Evolutionary conservation across 2,113 vertebrate species (phyloP), one percentile per base, ranked within the genome.

Genomic region (Pseudonaja textilis): DNA sequence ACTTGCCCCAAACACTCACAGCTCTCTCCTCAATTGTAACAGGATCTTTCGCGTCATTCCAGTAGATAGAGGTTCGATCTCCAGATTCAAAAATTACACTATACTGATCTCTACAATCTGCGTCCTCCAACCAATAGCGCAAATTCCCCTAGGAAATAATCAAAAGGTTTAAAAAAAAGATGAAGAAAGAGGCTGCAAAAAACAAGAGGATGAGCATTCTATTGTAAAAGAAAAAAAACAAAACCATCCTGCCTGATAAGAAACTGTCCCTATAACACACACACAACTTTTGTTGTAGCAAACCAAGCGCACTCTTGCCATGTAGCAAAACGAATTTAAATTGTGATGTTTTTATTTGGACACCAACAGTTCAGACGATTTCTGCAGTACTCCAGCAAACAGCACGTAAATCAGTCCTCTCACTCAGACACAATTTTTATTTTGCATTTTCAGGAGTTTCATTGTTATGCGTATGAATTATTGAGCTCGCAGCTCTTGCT

Each of bases 81-180:
- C 99, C 99, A 0, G 99, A 98, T 97, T 99, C 99, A n/a, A 98
- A 99, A 94, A 99, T 99, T 85, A 99, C 99, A 22, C 99, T 99
- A 96, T 99, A 99, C 94, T 99, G 99, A 97, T 99, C 99, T 89
- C 99, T 98, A 59, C 99, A 99, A 12, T 99, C 99, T 2, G 98
- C 94, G 90, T 99, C 99, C 95, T 99, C 99, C 22, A 99, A 97
- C 99, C 99, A 99, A 93, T 99, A 99, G 0, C 99, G 98, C 57
- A 99, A 97, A 94, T 99, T 99, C 1, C 99, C 99, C 99, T 98
- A 88, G 93, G 90, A 91, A 10, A 93, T 4, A 85, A 89, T 34
- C 12, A 81, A 8, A 45, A n/a, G 22, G 8, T 23, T 47, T 8
- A 47, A 55, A 93, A 34, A 93, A 39, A 91, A 86, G 34, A 2